Base-by-base conservation (phyloP, 1,140 invertebrate genomes). In the Cotesia typhae region DNA sequence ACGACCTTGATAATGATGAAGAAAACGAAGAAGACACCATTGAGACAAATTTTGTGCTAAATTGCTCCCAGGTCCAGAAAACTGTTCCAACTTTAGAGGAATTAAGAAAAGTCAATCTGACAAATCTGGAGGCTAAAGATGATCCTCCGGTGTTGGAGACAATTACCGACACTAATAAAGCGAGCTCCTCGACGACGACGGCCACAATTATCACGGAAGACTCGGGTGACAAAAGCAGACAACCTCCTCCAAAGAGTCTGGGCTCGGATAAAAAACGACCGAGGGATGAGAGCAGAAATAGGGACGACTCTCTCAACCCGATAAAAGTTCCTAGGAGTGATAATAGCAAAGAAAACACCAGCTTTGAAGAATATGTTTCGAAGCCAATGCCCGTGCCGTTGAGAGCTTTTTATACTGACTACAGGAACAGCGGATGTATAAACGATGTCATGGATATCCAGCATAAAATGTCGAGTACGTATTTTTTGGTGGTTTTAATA, bases 401-500 rank as follows among this genome's bases (percentile, higher is more conserved):
- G 88, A 86, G 87, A 73, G 85, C 87, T 51, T 91, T 90, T 81
- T 91, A 92, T 74, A 89, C 91, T 76, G 86, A 90, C 52, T 89
- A 88, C 68, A 89, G 89, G 88, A 86, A 88, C 1, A 89, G 89
- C 57, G 90, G 91, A 73, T 83, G 89, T 41, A 90, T 90, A 70
- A 61, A 35, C 9, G 88, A 89, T 69, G 71, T 91, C 20, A 67
- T 81, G 0, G 83, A 88, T 65, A 80, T 90, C 71, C 85, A 87
- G 65, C 88, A 83, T 72, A 82, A 82, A 75, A 90, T 91, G 90
- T 85, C 89, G 71, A 82, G 89, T 90, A 79, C 87, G 88, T 88
- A 55, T 4, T 14, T 5, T 10, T 12, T 14, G 0, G 52, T 10
- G 51, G 47, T 41, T 36, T 61, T 60, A 9, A 5, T 17, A 17